Evolutionary conservation across 2,113 vertebrate species (phyloP), one percentile per base, ranked within the genome.

Genomic region (Lagopus muta): DNA sequence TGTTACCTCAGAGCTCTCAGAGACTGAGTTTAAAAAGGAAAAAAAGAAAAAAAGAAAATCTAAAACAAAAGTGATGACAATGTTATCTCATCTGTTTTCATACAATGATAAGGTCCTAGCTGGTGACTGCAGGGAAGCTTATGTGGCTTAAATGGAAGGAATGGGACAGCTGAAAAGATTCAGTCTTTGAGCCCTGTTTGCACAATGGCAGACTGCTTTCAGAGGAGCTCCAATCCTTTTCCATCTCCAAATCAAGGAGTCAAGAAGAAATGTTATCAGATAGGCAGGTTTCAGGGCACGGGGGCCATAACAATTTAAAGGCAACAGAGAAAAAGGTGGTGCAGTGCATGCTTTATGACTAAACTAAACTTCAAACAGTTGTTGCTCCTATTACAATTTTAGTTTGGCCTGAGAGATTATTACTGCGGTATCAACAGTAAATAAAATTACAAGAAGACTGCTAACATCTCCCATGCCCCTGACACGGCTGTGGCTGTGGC

Each of bases 41-140:
- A 55, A 54, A 16, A 55, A 32, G 8, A 20, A 82, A 70, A 86
- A 82, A 54, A 17, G 66, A 69, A 50, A 45, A 55, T 48, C 40
- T 92, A 60, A 90, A 92, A 34, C 13, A n/a, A 71, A 90, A 88
- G 11, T 9, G 24, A 42, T 69, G 64, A 48, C 65, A 80, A 73
- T 48, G 67, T 69, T 91, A 93, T 90, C 83, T 90, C 57, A 43
- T 70, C 72, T 86, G 8, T 75, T 92, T 86, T 80, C 81, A 52
- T 54, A 69, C 55, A 62, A 81, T 82, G 80, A 43, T 20, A 87
- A 40, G 20, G 16, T 54, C 71, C 48, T 72, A 81, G 20, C 36
- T 75, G 38, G 34, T 71, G 52, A 45, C 30, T 74, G 5, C 50
- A 80, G 58, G 32, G 30, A 28, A 90, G 65, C 83, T 89, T 93